Evolutionary conservation across 2,888 invertebrate genomes (phyloP).

Genomic region (Zaprionus bogoriensis): DNA sequence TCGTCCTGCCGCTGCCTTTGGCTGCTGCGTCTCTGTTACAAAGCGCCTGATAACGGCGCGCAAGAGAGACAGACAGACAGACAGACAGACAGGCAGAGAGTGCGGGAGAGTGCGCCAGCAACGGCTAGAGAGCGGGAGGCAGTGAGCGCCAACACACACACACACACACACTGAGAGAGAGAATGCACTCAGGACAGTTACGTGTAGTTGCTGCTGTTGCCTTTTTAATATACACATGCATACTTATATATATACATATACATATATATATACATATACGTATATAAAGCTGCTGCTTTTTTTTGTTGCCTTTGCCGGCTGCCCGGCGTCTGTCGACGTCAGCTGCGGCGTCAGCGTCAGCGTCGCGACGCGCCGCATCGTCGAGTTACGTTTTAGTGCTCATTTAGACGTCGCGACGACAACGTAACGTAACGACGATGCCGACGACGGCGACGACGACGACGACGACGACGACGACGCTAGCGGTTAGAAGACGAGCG

Average conservation of each 20-base stretch:
- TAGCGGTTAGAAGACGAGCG: conserved; percentile 1
- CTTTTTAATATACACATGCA: background rate
- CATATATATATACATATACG: conserved; percentile 12
- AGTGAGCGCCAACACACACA: too few species aligned
- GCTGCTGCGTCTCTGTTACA: conserved; percentile 70
- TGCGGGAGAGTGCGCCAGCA: conserved; percentile 6
- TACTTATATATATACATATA: too few species aligned
- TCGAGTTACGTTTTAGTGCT: conserved; percentile 71
- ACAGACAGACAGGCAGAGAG: conserved; percentile 5
- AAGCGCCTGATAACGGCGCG: conserved; percentile 28
- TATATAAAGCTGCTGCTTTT: conserved; percentile 2
- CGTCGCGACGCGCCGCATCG: conserved; percentile 7
- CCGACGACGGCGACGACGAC: conserved; percentile 49
- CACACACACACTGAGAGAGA: conserved; percentile 2
- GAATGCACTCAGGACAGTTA: conserved; percentile 40
- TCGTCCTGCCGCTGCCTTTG: conserved; percentile 52
- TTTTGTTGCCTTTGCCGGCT: conserved; percentile 46
- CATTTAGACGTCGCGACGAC: conserved; percentile 74
- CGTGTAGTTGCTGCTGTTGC: conserved; percentile 8
- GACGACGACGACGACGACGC: conserved; percentile 16
- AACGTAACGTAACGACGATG: conserved; percentile 53
- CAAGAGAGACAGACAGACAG: conserved; percentile 3
- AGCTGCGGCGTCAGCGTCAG: conserved; percentile 1
- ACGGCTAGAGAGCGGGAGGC: conserved; percentile 6
- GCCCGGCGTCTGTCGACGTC: conserved; percentile 44